These are phyloP conservation scores for Sweltsa coloradensis DNA, from an alignment of 1,140 invertebrate genomes.

Conservation along the genomic window DNA sequence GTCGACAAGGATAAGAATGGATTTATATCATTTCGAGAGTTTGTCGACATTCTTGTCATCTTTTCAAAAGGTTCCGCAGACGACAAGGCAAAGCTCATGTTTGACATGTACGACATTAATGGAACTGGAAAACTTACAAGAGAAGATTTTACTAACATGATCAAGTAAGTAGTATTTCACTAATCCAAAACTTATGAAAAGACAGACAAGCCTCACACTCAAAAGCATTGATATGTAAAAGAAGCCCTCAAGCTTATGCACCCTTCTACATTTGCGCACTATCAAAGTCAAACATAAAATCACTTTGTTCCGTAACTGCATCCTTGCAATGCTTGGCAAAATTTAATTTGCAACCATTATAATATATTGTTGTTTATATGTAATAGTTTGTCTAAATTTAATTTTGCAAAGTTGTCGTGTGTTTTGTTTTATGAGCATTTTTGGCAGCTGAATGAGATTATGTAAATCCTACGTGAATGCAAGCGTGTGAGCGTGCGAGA, in stretches of 20 bases:
- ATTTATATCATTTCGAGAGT: slow-evolving; percentile 51
- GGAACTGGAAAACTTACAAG: slow-evolving; percentile 33
- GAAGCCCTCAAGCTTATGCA: background rate
- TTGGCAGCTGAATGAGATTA: too few species aligned
- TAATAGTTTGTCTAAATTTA: background rate
- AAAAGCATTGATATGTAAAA: background rate
- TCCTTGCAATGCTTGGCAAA: too few species aligned
- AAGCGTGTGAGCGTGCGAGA: too few species aligned
- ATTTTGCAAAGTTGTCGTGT: background rate
- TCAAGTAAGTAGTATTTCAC: slow-evolving; percentile 31
- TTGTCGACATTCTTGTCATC: slow-evolving; percentile 46
- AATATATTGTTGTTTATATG: background rate
- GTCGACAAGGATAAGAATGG: slow-evolving; percentile 49
- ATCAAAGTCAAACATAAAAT: background rate
- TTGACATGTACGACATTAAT: slow-evolving; percentile 46
- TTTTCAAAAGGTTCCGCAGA: slow-evolving; percentile 42
- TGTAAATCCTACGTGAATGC: too few species aligned
- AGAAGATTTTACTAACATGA: slow-evolving; percentile 40
- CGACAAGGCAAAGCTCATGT: slow-evolving; percentile 42
- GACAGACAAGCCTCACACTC: slow-evolving; percentile 4
- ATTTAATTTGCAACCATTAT: background rate
- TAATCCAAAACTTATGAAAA: too few species aligned
- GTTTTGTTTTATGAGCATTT: background rate
- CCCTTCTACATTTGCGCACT: too few species aligned
- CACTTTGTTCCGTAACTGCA: too few species aligned